Conservation (phyloP, 1,140 invertebrate species). For the Eubasilissa regina region DNA sequence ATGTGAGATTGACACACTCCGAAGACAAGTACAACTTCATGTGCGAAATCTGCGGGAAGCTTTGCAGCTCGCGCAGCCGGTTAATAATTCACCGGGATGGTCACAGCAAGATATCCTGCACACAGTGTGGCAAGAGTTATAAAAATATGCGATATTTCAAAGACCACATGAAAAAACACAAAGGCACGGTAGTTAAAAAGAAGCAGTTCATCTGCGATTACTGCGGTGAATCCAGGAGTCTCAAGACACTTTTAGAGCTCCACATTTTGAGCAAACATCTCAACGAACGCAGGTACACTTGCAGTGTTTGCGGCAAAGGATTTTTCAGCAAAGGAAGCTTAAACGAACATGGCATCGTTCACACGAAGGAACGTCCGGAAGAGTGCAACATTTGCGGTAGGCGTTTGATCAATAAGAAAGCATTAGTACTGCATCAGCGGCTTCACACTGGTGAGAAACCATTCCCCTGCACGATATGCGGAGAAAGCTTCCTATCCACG, state of each 20-base stretch:
- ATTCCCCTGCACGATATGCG: constrained; percentile 81
- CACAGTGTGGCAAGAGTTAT: constrained; percentile 67
- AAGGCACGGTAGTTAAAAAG: constrained; percentile 63
- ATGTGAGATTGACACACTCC: constrained; percentile 51
- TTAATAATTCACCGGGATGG: constrained; percentile 48
- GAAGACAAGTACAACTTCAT: constrained; percentile 53
- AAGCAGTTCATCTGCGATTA: constrained; percentile 68
- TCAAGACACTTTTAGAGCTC: constrained; percentile 67
- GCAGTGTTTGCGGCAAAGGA: constrained; percentile 68
- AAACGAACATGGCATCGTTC: constrained; percentile 68
- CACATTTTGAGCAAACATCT: constrained; percentile 71
- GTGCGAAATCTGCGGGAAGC: constrained; percentile 56
- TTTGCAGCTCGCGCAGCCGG: constrained; percentile 50
- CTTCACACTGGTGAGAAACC: constrained; percentile 85
- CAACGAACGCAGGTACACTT: constrained; percentile 68
- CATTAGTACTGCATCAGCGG: constrained; percentile 67
- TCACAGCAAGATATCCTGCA: constrained; percentile 61
- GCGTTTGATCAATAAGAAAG: constrained; percentile 68
- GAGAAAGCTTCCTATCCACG: constrained; percentile 71
- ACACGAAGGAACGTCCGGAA: constrained; percentile 68
- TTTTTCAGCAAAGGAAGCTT: constrained; percentile 69
- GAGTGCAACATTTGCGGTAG: constrained; percentile 70
- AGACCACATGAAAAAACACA: constrained; percentile 66
- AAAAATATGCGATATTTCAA: constrained; percentile 66
- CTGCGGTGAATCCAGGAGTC: constrained; percentile 66